phyloP scores from a whole-genome alignment of 2,113 vertebrate species.

The Turnix velox region DNA sequence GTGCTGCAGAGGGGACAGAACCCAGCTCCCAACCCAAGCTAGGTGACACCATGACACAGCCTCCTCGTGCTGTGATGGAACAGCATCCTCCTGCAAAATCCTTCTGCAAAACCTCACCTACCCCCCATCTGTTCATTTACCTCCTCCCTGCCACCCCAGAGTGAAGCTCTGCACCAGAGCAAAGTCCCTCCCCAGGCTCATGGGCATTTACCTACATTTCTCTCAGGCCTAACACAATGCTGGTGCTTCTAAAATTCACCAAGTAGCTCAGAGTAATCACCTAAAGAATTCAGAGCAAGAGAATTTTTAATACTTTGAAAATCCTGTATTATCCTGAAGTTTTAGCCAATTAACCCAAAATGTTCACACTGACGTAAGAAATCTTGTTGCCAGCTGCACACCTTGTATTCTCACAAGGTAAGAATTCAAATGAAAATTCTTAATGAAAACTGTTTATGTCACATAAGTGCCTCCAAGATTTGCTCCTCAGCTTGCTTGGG shows the following conservation, averaged over 20 bases:
- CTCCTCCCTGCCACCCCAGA: neutral
- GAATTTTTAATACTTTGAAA: neutral
- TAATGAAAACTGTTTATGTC: neutral
- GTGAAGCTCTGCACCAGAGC: neutral
- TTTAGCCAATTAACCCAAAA: neutral
- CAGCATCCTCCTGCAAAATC: no score
- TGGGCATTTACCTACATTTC: neutral
- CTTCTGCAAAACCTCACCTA: neutral
- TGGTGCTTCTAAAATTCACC: neutral
- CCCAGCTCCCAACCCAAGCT: neutral
- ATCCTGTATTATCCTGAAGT: neutral
- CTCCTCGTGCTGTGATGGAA: neutral
- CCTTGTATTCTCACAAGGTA: neutral
- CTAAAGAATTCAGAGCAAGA: neutral
- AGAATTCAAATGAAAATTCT: neutral
- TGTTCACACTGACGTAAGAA: neutral
- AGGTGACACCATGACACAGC: neutral
- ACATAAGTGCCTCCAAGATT: neutral
- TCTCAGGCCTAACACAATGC: neutral
- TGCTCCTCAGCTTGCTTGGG: accelerated
- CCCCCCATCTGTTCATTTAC: accelerated
- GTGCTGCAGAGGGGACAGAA: neutral
- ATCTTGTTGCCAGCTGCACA: neutral
- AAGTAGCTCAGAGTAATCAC: conserved; percentile 25
- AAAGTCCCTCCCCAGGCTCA: neutral